A percentile compares a stretch with the other conserved stretches of the same genome.
Conservation (phyloP, 2,113 vertebrate genomes). For the Pungitius pungitius region DNA sequence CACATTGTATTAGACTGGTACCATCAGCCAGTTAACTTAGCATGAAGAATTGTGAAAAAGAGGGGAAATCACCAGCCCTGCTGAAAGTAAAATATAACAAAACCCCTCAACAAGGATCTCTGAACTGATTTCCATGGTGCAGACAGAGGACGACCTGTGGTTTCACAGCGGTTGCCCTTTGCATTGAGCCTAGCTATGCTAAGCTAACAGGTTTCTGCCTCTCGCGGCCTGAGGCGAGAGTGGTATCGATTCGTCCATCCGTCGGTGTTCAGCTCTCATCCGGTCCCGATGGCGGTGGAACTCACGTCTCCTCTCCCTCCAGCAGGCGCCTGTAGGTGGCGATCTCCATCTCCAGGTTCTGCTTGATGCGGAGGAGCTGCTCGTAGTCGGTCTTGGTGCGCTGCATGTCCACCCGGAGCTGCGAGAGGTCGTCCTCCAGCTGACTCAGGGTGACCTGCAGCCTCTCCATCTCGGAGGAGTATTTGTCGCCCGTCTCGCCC, state of each 20-base stretch:
- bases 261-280: background rate
- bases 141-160: background rate
- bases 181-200: background rate
- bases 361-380: slow-evolving; percentile 84
- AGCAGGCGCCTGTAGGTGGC: slow-evolving; percentile 85
- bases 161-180: background rate
- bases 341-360: slow-evolving; percentile 85
- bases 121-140: background rate
- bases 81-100: background rate
- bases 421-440: slow-evolving; percentile 81
- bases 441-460: slow-evolving; percentile 77
- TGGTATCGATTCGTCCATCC: background rate
- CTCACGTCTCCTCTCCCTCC: slow-evolving; percentile 83
- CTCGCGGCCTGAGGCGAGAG: background rate
- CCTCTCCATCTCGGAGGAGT: slow-evolving; percentile 77
- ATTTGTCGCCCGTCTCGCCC: slow-evolving; percentile 76
- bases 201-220: background rate
- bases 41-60: background rate
- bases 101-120: background rate
- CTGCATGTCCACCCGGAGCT: slow-evolving; percentile 83
- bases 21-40: background rate
- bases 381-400: slow-evolving; percentile 83
- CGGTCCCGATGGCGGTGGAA: background rate
- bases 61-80: background rate
- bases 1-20: background rate